These are phyloP conservation scores for Drosophila obscura DNA, from an alignment of 1,140 invertebrate genomes.

Conservation along the genomic window DNA sequence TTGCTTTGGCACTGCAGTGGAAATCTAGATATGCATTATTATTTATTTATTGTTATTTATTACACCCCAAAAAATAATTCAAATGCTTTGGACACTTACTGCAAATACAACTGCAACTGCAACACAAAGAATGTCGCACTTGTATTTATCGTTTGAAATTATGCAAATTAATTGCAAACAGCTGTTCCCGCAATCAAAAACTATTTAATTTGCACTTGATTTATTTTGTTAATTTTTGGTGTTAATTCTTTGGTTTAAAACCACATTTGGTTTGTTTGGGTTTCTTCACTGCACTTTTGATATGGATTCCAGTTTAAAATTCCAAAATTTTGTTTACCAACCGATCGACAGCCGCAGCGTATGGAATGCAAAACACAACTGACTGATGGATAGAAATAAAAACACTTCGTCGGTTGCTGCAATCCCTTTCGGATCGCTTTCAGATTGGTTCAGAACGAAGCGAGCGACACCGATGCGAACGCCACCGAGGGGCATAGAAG, in stretches of 20 bases:
- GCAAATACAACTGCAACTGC: no score
- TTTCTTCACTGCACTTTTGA: conserved; percentile 2
- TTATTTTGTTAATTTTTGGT: conserved; percentile 2
- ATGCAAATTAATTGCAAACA: no score
- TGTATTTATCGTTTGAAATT: no score
- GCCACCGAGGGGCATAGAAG: conserved; percentile 55
- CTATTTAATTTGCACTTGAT: background rate
- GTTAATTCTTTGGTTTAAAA: background rate
- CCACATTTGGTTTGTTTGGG: background rate
- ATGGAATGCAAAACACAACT: conserved; percentile 66
- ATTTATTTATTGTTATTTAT: no score
- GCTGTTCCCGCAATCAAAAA: no score
- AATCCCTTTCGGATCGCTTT: conserved; percentile 10
- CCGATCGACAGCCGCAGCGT: conserved; percentile 39
- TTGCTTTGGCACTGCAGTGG: no score
- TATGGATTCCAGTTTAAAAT: background rate
- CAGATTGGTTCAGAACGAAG: conserved; percentile 4
- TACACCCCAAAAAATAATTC: no score
- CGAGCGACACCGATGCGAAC: conserved; percentile 47
- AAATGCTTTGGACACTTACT: no score
- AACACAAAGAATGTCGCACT: no score
- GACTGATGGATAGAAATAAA: conserved; percentile 30
- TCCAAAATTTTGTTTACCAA: background rate
- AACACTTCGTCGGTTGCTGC: conserved; percentile 13
- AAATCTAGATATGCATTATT: no score